Base-by-base conservation (phyloP, 2,797 vertebrate genomes). In the Phrynocephalus forsythii region DNA sequence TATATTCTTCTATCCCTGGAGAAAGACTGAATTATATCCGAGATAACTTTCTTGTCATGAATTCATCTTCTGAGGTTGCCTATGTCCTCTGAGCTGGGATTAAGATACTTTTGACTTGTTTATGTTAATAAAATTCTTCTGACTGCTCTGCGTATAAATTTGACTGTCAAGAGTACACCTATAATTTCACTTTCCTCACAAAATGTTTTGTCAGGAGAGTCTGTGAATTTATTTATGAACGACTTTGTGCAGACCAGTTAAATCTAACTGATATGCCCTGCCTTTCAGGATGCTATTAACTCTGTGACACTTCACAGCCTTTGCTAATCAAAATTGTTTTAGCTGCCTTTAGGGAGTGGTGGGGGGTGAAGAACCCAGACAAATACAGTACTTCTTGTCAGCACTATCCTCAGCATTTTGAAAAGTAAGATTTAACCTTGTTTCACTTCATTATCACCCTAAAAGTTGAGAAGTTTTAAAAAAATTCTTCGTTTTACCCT, bases 191-290 rank as follows among this genome's bases (percentile, higher is more conserved):
- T 84, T 93, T 94, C 95, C 91, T 94, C 50, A 91, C 86, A 92
- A 96, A 95, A 92, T 94, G 87, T 93, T 96, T 95, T 95, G 93
- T 96, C 92, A 95, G 92, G 88, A 91, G 86, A 93, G 82, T 79
- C 81, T 91, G 87, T 90, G 83, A 89, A 89, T 94, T 94, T 95
- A 94, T 93, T 93, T 94, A 91, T 94, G 88, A 94, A 90, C 87
- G 92, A 91, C 90, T 92, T 94, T 95, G 78, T 79, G 87, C 11
- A 78, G 91, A 93, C 88, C 83, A 90, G 88, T 94, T 94, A 94
- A 93, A 91, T 91, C 81, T 94, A 92, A 85, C 88, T 93, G 92
- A 93, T 94, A 87, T 72, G 68, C 72, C 79, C 79, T 94, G 79
- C 82, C 66, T 94, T 87, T 94, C 89, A 93, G 52, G 86, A 91